These are phyloP conservation scores for Polypterus senegalus DNA, from an alignment of 2,113 vertebrate species.

Conservation along the genomic window DNA sequence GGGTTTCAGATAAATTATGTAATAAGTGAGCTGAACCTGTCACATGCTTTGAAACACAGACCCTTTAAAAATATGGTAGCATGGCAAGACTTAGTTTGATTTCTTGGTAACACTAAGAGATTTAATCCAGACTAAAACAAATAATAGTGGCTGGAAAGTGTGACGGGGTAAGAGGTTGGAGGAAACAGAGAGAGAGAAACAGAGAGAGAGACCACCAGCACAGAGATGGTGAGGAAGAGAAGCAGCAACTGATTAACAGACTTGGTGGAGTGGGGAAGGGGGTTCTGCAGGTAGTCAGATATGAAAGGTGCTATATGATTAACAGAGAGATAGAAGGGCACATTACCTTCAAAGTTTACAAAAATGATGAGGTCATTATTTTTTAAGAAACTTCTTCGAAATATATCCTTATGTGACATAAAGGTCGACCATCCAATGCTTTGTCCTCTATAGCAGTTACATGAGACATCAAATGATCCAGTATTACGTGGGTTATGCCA, in stretches of 20 bases:
- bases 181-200: no score
- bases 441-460: slow-evolving; percentile 37
- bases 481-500: slow-evolving; percentile 61
- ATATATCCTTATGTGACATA: slow-evolving; percentile 60
- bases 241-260: not conserved
- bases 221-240: not conserved
- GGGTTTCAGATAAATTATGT: no score
- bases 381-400: slow-evolving; percentile 62
- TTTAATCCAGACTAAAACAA: no score
- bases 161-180: no score
- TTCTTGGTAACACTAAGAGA: no score
- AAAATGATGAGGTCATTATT: slow-evolving; percentile 71
- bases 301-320: not conserved
- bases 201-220: no score
- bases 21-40: no score
- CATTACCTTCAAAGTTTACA: slow-evolving; percentile 63
- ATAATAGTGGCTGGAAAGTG: no score
- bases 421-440: slow-evolving; percentile 55
- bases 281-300: not conserved
- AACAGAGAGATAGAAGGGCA: not conserved
- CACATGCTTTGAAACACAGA: no score
- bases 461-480: slow-evolving; percentile 42
- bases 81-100: no score
- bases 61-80: no score
- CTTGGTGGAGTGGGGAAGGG: no score